Evolutionary conservation across 2,113 vertebrate genomes (phyloP), one percentile per base, ranked within the genome.

Genomic region (Pionites leucogaster): DNA sequence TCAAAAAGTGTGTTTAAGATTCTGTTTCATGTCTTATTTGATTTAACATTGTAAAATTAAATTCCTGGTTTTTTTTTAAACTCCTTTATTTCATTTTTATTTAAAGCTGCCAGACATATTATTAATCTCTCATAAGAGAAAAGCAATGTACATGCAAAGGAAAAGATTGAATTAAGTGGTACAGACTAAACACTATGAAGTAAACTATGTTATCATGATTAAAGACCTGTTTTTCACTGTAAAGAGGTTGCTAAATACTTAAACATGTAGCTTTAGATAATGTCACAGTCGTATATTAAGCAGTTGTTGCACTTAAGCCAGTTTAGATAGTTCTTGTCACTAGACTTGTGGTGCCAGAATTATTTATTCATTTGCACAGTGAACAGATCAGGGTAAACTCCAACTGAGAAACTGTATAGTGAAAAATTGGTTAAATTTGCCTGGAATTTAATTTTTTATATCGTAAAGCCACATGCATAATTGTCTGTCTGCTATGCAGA

Each of bases 391-490:
- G 13, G 7, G 2, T 57, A 15, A 65, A 17, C 11, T 69, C 18
- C 44, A 62, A 12, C 16, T n/a, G 25, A 84, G 53, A 77, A 65
- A 39, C 6, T 17, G 10, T 35, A 23, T 6, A 7, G 4, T 15
- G 60, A 6, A 69, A 74, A 72, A 74, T 3, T 50, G 9, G 50
- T 44, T 47, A 25, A 10, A 15, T 52, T 69, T 69, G 0, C 8
- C 18, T 28, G 13, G 25, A 55, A 60, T 80, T 64, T 25, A 27
- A 1, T 42, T 42, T 75, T 90, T 65, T 15, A 15, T 37, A 33
- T 55, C 0, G 1, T 29, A 55, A 2, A 50, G 1, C 2, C 63
- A 41, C 11, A 28, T 2, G 1, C 24, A 16, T 35, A 41, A 14
- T 49, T 67, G 10, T 50, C 35, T 31, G 39, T 4, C 15, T 11